phyloP scores from a whole-genome alignment of 1,140 invertebrate species.

The Limonius californicus region DNA sequence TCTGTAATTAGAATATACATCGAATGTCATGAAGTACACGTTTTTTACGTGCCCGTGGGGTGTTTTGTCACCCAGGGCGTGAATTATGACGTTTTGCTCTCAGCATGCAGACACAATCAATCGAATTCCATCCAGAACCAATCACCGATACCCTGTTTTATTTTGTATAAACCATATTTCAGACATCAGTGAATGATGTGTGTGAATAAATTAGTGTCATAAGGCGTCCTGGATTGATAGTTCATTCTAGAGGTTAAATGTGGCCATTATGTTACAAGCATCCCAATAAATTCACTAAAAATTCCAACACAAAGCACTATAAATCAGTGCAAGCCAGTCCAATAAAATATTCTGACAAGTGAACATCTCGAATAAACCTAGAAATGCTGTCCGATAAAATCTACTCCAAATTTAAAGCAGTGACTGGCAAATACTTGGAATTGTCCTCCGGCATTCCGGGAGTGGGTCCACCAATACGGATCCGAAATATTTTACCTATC shows the following conservation, averaged over 20 bases:
- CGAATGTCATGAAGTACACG: no score
- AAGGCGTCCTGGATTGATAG: not conserved
- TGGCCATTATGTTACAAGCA: conserved; percentile 8
- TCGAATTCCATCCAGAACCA: not conserved
- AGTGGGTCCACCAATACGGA: not conserved
- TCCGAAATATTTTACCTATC: not conserved
- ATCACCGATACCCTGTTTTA: conserved; percentile 2
- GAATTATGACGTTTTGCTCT: not conserved
- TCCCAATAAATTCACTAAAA: conserved; percentile 13
- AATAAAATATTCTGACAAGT: conserved; percentile 21
- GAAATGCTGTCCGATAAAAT: conserved; percentile 18
- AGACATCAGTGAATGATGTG: conserved; percentile 5
- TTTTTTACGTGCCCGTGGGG: no score
- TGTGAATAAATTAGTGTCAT: conserved; percentile 12
- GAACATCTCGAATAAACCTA: not conserved
- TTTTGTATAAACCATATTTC: not conserved
- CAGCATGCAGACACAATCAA: conserved; percentile 7
- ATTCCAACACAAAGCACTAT: conserved; percentile 20
- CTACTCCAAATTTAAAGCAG: conserved; percentile 25
- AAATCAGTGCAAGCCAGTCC: conserved; percentile 16
- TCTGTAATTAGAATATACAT: no score
- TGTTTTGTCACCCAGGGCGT: not conserved
- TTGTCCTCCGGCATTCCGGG: not conserved
- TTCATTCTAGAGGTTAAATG: conserved; percentile 6
- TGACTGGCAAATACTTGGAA: conserved; percentile 23